These are phyloP conservation scores for Physocephala rufipes DNA, from an alignment of 2,888 invertebrate species.

Conservation along the genomic window DNA sequence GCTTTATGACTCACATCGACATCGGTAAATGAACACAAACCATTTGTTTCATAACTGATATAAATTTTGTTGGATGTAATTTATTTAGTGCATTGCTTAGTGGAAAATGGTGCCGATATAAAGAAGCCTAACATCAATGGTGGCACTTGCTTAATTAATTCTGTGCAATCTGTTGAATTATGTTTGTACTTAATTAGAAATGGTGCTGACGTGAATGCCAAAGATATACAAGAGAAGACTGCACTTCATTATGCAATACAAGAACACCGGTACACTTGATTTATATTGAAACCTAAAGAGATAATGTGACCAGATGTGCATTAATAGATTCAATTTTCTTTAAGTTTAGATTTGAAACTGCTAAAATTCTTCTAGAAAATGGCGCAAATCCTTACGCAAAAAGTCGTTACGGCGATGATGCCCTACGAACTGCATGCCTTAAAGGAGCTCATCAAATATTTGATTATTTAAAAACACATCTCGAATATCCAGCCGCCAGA, in stretches of 20 bases:
- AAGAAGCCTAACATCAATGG: slow-evolving; percentile 88
- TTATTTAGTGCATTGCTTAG: slow-evolving; percentile 74
- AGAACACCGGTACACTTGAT: slow-evolving; percentile 70
- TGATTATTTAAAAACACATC: slow-evolving; percentile 73
- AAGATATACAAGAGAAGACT: slow-evolving; percentile 89
- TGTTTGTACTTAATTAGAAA: slow-evolving; percentile 82
- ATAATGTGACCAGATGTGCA: neutral
- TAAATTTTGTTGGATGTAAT: neutral
- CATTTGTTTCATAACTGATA: neutral
- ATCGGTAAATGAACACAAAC: slow-evolving; percentile 64
- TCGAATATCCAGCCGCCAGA: slow-evolving; percentile 73
- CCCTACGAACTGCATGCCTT: slow-evolving; percentile 85
- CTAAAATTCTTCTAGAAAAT: slow-evolving; percentile 79
- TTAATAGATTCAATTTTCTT: slow-evolving; percentile 9
- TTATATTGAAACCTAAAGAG: neutral
- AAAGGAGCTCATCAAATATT: slow-evolving; percentile 80
- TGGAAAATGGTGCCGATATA: slow-evolving; percentile 83
- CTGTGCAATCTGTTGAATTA: slow-evolving; percentile 84
- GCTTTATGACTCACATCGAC: slow-evolving; percentile 89
- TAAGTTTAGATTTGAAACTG: slow-evolving; percentile 76
- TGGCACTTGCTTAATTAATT: slow-evolving; percentile 92
- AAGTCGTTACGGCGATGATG: slow-evolving; percentile 87
- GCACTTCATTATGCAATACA: slow-evolving; percentile 94
- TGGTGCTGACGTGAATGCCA: slow-evolving; percentile 86
- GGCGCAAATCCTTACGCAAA: slow-evolving; percentile 81